Evolutionary conservation across 2,888 invertebrate genomes (phyloP), one percentile per base, ranked within the genome.

Genomic region (Sisyra terminalis): DNA sequence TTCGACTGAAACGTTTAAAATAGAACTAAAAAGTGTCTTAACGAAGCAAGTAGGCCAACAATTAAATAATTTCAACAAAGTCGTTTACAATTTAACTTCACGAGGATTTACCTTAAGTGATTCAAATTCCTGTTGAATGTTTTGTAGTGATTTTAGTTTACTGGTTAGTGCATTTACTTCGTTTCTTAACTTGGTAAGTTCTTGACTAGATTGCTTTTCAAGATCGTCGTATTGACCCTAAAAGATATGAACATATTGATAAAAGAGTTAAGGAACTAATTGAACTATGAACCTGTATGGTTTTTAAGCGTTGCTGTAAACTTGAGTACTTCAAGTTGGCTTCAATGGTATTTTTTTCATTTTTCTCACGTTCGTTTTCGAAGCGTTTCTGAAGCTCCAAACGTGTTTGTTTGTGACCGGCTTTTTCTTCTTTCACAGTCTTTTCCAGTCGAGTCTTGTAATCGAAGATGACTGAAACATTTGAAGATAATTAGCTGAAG

Each of bases 391-490:
- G 66, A 34, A 70, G 63, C 40, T 66, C 64, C 30, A 63, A 64
- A 51, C 65, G 66, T 7, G 63, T 59, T 48, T 67, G 65, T 46
- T 67, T 57, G 49, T 71, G 69, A 45, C 71, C 71, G 3, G 60
- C 59, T 45, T 71, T 69, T 54, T 73, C 70, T 31, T 60, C 60
- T 51, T 71, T 70, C 18, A 72, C 53, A 13, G 67, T 68, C 50
- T 71, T 72, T 51, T 74, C 74, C 41, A 72, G 54, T 35, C 67
- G 57, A 46, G 66, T 61, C 55, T 74, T 74, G 47, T 71, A 70
- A 48, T 73, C 72, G 14, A 68, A 66, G 40, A 73, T 66, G 36
- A 70, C 75, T 74, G 51, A 31, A 57, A 29, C n/a, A n/a, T n/a
- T n/a, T n/a, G n/a, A n/a, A n/a, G n/a, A n/a, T n/a, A n/a, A n/a